These are phyloP conservation scores for Mycalesis mineus DNA, from an alignment of 2,888 invertebrate genomes.

Conservation along the genomic window DNA sequence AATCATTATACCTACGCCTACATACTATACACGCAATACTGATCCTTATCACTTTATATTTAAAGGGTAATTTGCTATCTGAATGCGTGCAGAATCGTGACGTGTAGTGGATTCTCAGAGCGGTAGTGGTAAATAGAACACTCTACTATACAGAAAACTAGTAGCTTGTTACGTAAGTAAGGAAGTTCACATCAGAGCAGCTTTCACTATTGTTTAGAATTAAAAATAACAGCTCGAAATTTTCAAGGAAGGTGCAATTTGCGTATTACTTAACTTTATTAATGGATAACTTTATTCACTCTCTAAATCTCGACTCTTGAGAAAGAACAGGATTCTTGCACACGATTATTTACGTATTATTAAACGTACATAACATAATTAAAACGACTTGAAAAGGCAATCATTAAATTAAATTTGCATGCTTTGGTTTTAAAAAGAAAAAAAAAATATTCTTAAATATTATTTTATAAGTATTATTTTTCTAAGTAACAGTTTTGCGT, in stretches of 20 bases:
- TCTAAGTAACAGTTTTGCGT: no score
- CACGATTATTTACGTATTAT: no score
- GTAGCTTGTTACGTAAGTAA: conserved; percentile 15
- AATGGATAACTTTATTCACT: background rate
- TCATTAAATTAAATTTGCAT: no score
- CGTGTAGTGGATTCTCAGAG: conserved; percentile 13
- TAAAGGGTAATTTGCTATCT: conserved; percentile 2
- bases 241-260: conserved; percentile 1
- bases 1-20: conserved; percentile 8
- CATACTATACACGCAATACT: conserved; percentile 5
- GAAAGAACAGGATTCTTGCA: no score
- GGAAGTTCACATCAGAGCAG: conserved; percentile 16
- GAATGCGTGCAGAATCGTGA: conserved; percentile 3
- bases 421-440: no score
- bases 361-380: no score
- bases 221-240: background rate
- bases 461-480: no score
- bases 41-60: conserved; percentile 1
- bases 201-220: conserved; percentile 13
- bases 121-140: conserved; percentile 16
- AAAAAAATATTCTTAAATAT: no score
- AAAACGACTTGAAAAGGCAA: no score
- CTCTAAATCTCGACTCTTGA: no score
- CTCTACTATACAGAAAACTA: conserved; percentile 2
- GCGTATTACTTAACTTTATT: conserved; percentile 4